A percentile compares a stretch with the other conserved stretches of the same genome.
Conservation (phyloP, 2,113 vertebrate species). For the Numida meleagris region DNA sequence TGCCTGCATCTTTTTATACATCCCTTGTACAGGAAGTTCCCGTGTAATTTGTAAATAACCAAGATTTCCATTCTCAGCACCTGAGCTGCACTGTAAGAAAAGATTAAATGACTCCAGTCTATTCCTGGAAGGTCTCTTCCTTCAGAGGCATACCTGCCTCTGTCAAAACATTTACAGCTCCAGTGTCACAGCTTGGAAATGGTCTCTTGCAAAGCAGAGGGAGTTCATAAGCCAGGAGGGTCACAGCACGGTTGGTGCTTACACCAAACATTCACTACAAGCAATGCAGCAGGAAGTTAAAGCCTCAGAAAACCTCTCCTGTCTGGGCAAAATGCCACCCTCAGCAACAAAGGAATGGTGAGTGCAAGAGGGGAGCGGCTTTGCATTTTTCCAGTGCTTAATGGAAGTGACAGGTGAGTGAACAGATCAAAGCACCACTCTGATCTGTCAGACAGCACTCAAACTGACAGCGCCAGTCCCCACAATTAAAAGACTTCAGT, state of each 20-base stretch:
- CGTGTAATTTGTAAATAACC: constrained; percentile 5
- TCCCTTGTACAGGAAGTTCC: background rate
- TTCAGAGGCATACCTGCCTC: background rate
- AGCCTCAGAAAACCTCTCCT: background rate
- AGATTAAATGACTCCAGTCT: constrained; percentile 10
- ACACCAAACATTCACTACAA: background rate
- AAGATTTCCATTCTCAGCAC: background rate
- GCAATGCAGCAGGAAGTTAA: background rate
- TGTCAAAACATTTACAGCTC: background rate
- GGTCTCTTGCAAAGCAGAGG: background rate
- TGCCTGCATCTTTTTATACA: background rate
- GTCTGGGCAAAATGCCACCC: background rate
- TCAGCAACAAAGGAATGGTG: background rate
- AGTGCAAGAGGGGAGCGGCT: background rate
- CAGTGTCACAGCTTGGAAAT: background rate
- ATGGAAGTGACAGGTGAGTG: background rate
- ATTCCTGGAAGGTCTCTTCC: background rate
- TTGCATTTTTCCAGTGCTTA: background rate
- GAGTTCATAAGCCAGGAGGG: background rate
- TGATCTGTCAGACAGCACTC: background rate
- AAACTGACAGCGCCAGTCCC: background rate
- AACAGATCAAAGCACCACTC: background rate
- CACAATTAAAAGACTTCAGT: background rate
- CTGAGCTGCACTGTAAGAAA: background rate
- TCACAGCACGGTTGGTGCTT: background rate